A percentile compares a stretch with the other conserved stretches of the same genome.
phyloP scores from a whole-genome alignment of 1,140 invertebrate species.

The Brachionus koreanus region DNA sequence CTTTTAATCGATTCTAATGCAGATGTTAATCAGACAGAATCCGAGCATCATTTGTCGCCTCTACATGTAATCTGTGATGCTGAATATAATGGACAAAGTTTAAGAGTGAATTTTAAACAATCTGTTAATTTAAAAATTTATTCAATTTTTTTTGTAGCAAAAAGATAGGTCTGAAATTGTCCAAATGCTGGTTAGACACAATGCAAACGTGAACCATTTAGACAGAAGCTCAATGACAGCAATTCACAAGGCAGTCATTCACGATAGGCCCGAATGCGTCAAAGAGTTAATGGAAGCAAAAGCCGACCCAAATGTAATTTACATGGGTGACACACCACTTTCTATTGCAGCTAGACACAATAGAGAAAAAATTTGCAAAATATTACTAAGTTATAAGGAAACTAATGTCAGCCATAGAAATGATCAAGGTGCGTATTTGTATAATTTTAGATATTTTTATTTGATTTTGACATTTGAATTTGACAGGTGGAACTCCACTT shows the following conservation, averaged over 20 bases:
- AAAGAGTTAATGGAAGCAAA: conserved; percentile 36
- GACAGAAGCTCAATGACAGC: conserved; percentile 42
- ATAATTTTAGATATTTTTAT: background rate
- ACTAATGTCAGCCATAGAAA: conserved; percentile 44
- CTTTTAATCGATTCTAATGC: conserved; percentile 26
- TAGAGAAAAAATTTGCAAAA: conserved; percentile 20
- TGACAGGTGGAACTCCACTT: conserved; percentile 33
- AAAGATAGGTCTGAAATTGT: conserved; percentile 38
- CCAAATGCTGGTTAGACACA: conserved; percentile 7
- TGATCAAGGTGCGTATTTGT: conserved; percentile 40
- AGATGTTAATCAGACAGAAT: conserved; percentile 42
- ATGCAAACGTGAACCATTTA: conserved; percentile 44
- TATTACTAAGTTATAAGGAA: conserved; percentile 24
- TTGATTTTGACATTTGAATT: background rate
- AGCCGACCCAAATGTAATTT: conserved; percentile 44
- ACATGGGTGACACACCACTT: conserved; percentile 44
- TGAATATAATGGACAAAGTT: conserved; percentile 44
- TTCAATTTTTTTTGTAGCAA: conserved; percentile 25
- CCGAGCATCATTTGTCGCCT: conserved; percentile 44
- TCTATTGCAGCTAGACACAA: conserved; percentile 45
- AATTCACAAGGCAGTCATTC: conserved; percentile 45
- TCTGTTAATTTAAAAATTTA: background rate
- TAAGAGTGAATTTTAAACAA: conserved; percentile 6
- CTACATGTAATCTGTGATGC: conserved; percentile 45
- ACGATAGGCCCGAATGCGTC: conserved; percentile 45